Evolutionary conservation across 2,888 invertebrate genomes (phyloP).

Genomic region (Vesta saturnalis): DNA sequence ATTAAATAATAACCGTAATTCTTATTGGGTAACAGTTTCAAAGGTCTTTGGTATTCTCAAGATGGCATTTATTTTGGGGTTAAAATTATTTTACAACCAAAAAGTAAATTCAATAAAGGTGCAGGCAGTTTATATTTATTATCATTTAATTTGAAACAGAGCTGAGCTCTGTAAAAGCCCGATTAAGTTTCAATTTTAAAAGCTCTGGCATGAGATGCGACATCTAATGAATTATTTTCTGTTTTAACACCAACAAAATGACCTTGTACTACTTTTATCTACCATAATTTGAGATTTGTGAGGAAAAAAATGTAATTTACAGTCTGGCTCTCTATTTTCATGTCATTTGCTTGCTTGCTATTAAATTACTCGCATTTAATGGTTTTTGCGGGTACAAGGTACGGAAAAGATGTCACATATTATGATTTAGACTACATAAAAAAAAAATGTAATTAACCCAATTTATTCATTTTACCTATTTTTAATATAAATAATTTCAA

Average conservation of each 20-base stretch:
- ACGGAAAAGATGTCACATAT: neutral
- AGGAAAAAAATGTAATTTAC: neutral
- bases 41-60: neutral
- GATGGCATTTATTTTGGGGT: neutral
- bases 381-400: neutral
- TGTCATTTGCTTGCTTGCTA: neutral
- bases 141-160: neutral
- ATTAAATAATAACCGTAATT: slow-evolving; percentile 1
- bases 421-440: neutral
- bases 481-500: too few relatives aligned
- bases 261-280: slow-evolving; percentile 11
- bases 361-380: neutral
- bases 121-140: neutral
- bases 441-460: too few relatives aligned
- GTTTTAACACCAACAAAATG: slow-evolving; percentile 5
- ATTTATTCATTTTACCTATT: too few relatives aligned
- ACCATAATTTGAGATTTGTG: neutral
- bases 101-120: neutral
- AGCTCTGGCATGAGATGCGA: neutral
- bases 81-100: neutral
- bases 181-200: slow-evolving; percentile 11
- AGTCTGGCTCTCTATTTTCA: neutral
- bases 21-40: neutral
- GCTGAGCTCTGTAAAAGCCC: neutral
- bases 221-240: slow-evolving; percentile 3